phyloP scores from a whole-genome alignment of 2,888 invertebrate genomes.

The Deilephila elpenor region DNA sequence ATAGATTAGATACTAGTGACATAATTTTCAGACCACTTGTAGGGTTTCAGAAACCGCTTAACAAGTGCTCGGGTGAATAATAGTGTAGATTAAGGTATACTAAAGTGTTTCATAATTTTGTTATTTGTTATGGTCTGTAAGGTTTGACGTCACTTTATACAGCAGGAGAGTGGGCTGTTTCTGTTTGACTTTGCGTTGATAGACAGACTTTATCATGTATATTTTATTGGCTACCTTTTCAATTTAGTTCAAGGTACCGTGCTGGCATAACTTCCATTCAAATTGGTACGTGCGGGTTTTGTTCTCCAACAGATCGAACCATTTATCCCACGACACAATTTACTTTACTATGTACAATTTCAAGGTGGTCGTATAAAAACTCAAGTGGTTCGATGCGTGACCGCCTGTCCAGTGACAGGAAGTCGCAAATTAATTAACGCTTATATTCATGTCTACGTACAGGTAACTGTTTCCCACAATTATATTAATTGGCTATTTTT shows the following conservation, averaged over 20 bases:
- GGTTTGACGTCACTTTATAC: not conserved
- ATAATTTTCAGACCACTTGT: not conserved
- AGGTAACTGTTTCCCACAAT: constrained; percentile 24
- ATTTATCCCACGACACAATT: constrained; percentile 45
- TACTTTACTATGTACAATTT: constrained; percentile 41
- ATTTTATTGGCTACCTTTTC: not conserved
- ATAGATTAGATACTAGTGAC: not conserved
- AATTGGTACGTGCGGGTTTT: constrained; percentile 8
- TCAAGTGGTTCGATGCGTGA: constrained; percentile 51
- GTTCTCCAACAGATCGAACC: constrained; percentile 4
- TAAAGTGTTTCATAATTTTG: not conserved
- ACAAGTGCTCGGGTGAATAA: not conserved
- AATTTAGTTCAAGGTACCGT: constrained; percentile 8
- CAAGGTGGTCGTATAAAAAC: constrained; percentile 55
- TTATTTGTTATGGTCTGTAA: not conserved
- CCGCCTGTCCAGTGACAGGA: constrained; percentile 45
- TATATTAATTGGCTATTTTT: constrained; percentile 15
- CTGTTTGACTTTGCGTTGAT: too few relatives aligned
- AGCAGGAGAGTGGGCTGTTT: not conserved
- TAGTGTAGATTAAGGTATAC: not conserved
- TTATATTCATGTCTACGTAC: constrained; percentile 25
- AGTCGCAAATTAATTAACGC: constrained; percentile 41
- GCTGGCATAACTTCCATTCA: constrained; percentile 20
- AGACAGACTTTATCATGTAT: too few relatives aligned
- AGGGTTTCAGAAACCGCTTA: not conserved